Conservation (phyloP, 2,888 invertebrate genomes). For the Rotaria magnacalcarata region DNA sequence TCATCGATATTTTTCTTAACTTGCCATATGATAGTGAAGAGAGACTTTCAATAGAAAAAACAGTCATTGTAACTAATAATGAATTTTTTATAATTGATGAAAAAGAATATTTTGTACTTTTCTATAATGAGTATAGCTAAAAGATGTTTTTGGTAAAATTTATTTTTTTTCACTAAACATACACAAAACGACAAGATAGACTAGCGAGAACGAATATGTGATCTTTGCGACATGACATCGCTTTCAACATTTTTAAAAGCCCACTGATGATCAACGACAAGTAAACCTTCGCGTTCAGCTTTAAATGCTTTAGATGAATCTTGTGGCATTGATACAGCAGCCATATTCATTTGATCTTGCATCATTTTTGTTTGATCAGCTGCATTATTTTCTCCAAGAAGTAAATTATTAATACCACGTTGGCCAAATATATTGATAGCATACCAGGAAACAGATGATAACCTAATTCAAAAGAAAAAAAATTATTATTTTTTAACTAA, state of each 20-base stretch:
- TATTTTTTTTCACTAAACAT: constrained; percentile 3
- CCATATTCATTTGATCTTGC: constrained; percentile 97
- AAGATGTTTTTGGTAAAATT: not conserved
- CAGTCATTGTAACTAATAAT: no score
- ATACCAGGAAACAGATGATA: constrained; percentile 98
- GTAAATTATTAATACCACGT: constrained; percentile 89
- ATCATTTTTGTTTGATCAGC: constrained; percentile 89
- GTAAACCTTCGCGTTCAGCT: constrained; percentile 44
- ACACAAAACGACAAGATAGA: not conserved
- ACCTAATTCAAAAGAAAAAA: constrained; percentile 60
- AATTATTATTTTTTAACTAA: not conserved
- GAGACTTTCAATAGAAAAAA: no score
- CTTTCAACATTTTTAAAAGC: constrained; percentile 40
- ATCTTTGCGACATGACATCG: constrained; percentile 17
- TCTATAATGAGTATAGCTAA: not conserved
- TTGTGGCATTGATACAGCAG: constrained; percentile 67
- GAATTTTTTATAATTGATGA: no score
- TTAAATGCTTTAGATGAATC: constrained; percentile 46
- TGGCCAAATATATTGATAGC: constrained; percentile 98
- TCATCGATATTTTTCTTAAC: no score
- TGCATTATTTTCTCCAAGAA: constrained; percentile 94
- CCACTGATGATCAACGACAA: constrained; percentile 43
- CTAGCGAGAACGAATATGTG: not conserved
- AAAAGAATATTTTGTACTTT: no score
- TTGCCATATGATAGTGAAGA: no score